Base-by-base conservation (phyloP, 1,140 invertebrate species). In the Steinernema khuongi region DNA sequence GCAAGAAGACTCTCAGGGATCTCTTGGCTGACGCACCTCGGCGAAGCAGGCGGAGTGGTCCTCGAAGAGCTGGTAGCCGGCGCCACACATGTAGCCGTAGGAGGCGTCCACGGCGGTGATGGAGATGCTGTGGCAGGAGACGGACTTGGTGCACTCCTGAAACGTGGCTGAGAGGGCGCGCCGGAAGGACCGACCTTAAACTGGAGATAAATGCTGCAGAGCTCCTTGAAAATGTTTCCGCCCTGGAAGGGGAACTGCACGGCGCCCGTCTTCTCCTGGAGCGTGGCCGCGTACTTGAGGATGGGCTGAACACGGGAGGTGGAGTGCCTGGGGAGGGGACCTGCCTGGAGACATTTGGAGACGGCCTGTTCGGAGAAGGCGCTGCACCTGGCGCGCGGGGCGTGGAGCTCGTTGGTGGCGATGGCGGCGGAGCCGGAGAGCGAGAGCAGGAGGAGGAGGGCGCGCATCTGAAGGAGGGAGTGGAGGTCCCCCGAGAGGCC, bases 181-280 rank as follows among this genome's bases (percentile, higher is more conserved):
- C 70, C 14, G 29, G 4, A 32, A 66, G 4, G 28, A 26, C 29
- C 68, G 18, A 76, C 74, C 66, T 76, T 73, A 33, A 76, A 76
- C 29, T 76, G 72, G 1, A 71, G 36, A 69, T 77, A 78, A 17
- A 78, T 74, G 30, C 30, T 31, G 43, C 77, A 78, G 17, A 78
- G 68, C 36, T 77, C 69, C 26, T 74, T 66, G 70, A 78, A 78
- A 17, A 78, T 72, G 2, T 78, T 50, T 0, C 75, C 77, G 7
- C 77, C 77, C 29, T 78, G 77, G 17, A 78, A 36, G 11, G 77
- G 77, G 31, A 78, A 78, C 29, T 78, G 77, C 76, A 78, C 70
- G 1, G 71, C 74, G 14, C 77, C 77, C 14, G 77, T 78, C 18
- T 78, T 72, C 17, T 69, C 76, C 74, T 78, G 77, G 11, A 78